phyloP scores from a whole-genome alignment of 2,888 invertebrate species.

The Sphecodes monilicornis region DNA sequence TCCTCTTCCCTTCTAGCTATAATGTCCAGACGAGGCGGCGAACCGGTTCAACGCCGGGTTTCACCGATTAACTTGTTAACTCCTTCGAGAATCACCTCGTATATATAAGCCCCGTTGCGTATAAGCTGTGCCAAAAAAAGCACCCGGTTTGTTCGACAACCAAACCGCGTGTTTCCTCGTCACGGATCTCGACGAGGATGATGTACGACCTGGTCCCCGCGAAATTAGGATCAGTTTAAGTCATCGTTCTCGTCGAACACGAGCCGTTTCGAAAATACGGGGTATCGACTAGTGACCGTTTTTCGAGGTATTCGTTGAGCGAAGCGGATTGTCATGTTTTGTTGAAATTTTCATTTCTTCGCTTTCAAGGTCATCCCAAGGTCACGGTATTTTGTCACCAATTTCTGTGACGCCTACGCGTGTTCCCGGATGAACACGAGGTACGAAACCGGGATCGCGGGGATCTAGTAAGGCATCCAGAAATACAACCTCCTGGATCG shows the following conservation, averaged over 20 bases:
- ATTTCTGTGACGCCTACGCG: too few relatives aligned
- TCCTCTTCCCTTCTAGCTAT: background rate
- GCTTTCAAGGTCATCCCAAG: too few relatives aligned
- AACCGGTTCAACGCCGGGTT: background rate
- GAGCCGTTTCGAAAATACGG: background rate
- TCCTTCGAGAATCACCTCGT: background rate
- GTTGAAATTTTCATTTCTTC: too few relatives aligned
- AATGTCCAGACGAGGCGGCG: background rate
- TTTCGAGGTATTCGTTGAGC: background rate
- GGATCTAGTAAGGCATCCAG: too few relatives aligned
- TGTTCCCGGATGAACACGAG: too few relatives aligned
- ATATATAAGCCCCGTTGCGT: background rate
- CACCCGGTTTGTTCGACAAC: background rate
- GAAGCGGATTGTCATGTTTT: too few relatives aligned
- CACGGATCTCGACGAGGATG: background rate
- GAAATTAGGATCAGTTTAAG: background rate
- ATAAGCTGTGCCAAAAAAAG: background rate
- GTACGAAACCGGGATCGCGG: too few relatives aligned
- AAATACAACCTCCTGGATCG: too few relatives aligned
- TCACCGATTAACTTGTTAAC: conserved; percentile 15
- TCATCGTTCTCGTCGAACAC: background rate
- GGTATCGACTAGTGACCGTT: background rate
- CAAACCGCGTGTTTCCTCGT: background rate
- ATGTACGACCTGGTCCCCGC: background rate
- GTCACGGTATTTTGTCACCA: too few relatives aligned